These are phyloP conservation scores for Protobothrops flavoviridis DNA, from an alignment of 2,113 vertebrate genomes.

Conservation along the genomic window DNA sequence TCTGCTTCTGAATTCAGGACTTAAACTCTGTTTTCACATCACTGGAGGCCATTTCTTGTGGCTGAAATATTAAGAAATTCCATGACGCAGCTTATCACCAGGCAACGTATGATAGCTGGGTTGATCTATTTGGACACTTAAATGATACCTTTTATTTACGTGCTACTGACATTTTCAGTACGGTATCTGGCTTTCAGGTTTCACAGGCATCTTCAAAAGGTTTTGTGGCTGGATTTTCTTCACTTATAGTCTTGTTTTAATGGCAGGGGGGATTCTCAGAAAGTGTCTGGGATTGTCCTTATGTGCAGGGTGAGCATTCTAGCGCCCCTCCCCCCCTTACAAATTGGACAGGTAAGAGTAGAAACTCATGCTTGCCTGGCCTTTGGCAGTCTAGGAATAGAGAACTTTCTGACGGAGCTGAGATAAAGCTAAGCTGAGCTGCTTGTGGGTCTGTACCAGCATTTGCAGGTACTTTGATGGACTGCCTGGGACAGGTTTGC, in stretches of 20 bases:
- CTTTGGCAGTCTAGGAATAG: background rate
- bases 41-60: background rate
- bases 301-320: background rate
- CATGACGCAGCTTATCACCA: background rate
- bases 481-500: background rate
- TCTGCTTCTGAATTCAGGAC: conserved; percentile 64
- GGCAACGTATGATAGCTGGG: background rate
- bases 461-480: background rate
- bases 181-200: background rate
- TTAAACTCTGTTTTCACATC: conserved; percentile 74
- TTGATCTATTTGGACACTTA: background rate
- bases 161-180: background rate
- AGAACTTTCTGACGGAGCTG: background rate
- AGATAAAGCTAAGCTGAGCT: background rate
- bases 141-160: too few relatives aligned
- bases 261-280: background rate
- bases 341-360: background rate
- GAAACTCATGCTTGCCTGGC: background rate
- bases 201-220: too few relatives aligned
- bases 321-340: background rate
- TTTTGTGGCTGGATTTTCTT: background rate
- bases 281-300: background rate
- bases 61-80: background rate
- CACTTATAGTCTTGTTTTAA: background rate
- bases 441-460: background rate